Evolutionary conservation across 2,888 invertebrate genomes (phyloP).

Genomic region (Trilocha varians): DNA sequence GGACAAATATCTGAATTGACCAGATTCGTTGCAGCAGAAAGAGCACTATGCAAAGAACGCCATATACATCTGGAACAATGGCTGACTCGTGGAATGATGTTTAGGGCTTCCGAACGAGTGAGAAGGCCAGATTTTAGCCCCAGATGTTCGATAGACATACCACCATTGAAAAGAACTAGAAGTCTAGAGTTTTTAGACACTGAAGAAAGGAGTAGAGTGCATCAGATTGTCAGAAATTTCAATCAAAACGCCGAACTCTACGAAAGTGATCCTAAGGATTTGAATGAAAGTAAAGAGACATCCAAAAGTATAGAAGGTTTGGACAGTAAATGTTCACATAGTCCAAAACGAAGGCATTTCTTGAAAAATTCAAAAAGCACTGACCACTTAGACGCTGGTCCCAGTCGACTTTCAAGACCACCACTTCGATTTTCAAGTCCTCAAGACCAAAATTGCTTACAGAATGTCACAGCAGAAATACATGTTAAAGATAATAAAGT

Average conservation of each 20-base stretch:
- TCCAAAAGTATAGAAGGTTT: constrained; percentile 70
- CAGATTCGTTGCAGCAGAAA: constrained; percentile 76
- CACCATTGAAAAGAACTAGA: constrained; percentile 77
- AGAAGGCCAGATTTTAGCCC: constrained; percentile 62
- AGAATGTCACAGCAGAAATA: constrained; percentile 63
- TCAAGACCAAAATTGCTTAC: constrained; percentile 29
- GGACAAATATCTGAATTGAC: constrained; percentile 81
- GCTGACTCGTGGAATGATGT: constrained; percentile 76
- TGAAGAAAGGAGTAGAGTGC: constrained; percentile 59
- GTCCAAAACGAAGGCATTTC: constrained; percentile 40
- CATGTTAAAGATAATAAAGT: constrained; percentile 58
- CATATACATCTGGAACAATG: constrained; percentile 81
- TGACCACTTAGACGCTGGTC: constrained; percentile 55
- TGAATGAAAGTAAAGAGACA: constrained; percentile 50
- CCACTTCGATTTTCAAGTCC: constrained; percentile 29
- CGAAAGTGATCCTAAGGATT: constrained; percentile 55
- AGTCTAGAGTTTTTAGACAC: constrained; percentile 77
- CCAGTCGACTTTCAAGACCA: constrained; percentile 41
- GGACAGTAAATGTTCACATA: constrained; percentile 46
- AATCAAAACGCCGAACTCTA: constrained; percentile 50
- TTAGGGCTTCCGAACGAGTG: constrained; percentile 70
- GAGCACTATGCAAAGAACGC: constrained; percentile 75
- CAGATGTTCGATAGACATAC: constrained; percentile 67
- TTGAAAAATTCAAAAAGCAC: constrained; percentile 57
- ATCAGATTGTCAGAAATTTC: constrained; percentile 47